Evolutionary conservation across 2,797 vertebrate genomes (phyloP).

Genomic region (Betta splendens): DNA sequence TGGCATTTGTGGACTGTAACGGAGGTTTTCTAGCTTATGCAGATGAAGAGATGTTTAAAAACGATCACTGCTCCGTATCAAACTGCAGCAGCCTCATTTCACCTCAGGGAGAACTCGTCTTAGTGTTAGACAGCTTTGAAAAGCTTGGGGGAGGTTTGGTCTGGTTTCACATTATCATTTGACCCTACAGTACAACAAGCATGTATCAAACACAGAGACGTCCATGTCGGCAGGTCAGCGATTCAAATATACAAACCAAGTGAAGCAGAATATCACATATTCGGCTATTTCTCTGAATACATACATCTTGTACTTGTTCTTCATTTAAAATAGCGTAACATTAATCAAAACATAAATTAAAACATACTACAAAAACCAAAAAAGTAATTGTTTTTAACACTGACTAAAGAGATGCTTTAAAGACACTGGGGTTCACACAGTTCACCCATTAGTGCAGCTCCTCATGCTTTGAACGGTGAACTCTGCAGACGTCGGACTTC

Average conservation of each 20-base stretch:
- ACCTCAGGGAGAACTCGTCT: conserved; percentile 43
- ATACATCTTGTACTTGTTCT: conserved; percentile 73
- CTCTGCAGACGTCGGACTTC: conserved; percentile 38
- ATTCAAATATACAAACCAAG: conserved; percentile 81
- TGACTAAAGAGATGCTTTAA: conserved; percentile 71
- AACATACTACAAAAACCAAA: conserved; percentile 70
- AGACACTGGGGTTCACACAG: conserved; percentile 47
- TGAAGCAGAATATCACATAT: conserved; percentile 65
- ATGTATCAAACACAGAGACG: conserved; percentile 68
- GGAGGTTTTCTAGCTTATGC: conserved; percentile 12
- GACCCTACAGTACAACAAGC: conserved; percentile 71
- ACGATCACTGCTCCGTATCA: conserved; percentile 21
- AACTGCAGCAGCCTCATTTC: background rate
- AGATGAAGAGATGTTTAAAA: conserved; percentile 21
- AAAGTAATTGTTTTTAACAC: conserved; percentile 63
- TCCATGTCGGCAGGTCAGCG: conserved; percentile 53
- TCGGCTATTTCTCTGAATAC: conserved; percentile 67
- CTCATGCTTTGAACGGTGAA: conserved; percentile 36
- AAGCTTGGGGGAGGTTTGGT: conserved; percentile 30
- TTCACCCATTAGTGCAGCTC: conserved; percentile 37
- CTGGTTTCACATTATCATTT: conserved; percentile 60
- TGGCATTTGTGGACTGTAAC: conserved; percentile 12
- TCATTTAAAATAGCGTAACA: conserved; percentile 76
- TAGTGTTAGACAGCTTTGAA: conserved; percentile 38
- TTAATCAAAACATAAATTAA: conserved; percentile 84